Evolutionary conservation across 2,888 invertebrate genomes (phyloP).

Genomic region (Lithophane socia): DNA sequence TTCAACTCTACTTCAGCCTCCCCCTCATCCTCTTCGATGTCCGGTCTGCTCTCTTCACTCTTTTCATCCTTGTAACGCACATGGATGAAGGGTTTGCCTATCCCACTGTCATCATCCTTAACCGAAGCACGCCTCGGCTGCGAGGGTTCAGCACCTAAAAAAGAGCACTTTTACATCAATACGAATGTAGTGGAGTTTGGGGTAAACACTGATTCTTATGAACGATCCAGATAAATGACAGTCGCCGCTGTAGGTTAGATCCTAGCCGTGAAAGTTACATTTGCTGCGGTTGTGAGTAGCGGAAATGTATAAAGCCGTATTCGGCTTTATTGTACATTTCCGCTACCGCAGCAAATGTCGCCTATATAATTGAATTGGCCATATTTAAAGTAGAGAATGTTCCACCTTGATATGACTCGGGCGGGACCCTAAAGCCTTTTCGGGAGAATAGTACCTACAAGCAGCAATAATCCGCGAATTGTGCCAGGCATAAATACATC

Average conservation of each 20-base stretch:
- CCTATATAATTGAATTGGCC: not conserved
- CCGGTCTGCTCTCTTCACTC: not conserved
- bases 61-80: slow-evolving; percentile 28
- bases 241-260: not conserved
- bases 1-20: not conserved
- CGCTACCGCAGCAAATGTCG: not conserved
- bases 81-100: not conserved
- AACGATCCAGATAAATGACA: not conserved
- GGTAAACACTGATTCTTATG: not conserved
- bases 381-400: not conserved
- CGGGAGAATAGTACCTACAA: not conserved
- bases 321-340: too few relatives aligned
- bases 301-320: too few relatives aligned
- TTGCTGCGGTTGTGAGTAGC: too few relatives aligned
- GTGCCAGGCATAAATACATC: not conserved
- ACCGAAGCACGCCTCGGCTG: not conserved
- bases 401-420: not conserved
- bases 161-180: not conserved
- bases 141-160: slow-evolving; percentile 7
- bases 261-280: not conserved
- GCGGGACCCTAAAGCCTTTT: too few relatives aligned
- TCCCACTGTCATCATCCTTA: slow-evolving; percentile 16
- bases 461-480: not conserved
- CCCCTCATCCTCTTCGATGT: not conserved
- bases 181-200: not conserved